Evolutionary conservation across 2,888 invertebrate genomes (phyloP).

Genomic region (Frankliniella fusca): DNA sequence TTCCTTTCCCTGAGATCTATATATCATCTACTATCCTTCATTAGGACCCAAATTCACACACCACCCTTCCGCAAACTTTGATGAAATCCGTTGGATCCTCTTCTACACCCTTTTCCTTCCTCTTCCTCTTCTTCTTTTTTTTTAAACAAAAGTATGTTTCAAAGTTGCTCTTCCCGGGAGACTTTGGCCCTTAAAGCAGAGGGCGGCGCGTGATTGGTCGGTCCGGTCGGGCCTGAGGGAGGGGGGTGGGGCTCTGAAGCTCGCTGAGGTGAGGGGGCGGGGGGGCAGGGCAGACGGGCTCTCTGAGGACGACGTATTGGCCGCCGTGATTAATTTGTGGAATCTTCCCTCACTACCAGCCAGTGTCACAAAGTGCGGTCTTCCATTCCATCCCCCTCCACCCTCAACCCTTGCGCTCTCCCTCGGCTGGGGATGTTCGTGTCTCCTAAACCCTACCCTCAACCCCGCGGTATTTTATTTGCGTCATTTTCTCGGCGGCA

Average conservation of each 20-base stretch:
- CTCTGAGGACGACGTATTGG: not conserved
- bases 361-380: constrained; percentile 18
- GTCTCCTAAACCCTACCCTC: too few relatives aligned
- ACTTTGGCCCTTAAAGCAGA: not conserved
- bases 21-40: too few relatives aligned
- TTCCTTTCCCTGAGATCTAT: too few relatives aligned
- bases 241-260: not conserved
- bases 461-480: too few relatives aligned
- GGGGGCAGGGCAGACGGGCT: not conserved
- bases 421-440: too few relatives aligned
- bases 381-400: not conserved
- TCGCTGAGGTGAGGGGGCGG: not conserved
- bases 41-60: not conserved
- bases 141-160: not conserved
- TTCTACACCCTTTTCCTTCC: not conserved
- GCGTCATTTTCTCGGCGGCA: too few relatives aligned
- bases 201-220: not conserved
- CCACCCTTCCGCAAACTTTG: not conserved
- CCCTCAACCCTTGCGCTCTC: not conserved
- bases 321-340: constrained; percentile 11
- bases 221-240: not conserved
- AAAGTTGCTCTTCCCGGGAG: not conserved
- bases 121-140: not conserved
- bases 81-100: not conserved
- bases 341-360: not conserved